These are phyloP conservation scores for Pyrgilauda ruficollis DNA, from an alignment of 2,113 vertebrate genomes.

Conservation along the genomic window DNA sequence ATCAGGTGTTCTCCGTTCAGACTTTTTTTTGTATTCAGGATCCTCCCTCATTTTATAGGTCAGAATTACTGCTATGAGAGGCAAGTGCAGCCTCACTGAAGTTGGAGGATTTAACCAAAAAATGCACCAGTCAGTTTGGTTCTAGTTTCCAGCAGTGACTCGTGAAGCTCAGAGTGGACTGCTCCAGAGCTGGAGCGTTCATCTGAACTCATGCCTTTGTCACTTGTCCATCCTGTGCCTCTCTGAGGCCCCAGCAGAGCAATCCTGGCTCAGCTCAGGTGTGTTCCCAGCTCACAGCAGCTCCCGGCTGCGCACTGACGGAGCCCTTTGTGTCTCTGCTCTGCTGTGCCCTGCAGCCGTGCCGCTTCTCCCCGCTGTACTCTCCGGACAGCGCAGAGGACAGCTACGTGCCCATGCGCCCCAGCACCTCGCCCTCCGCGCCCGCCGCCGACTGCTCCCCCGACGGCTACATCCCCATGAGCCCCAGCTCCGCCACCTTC, in stretches of 20 bases:
- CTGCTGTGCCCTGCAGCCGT: conserved; percentile 56
- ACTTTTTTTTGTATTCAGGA: background rate
- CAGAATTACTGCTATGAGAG: background rate
- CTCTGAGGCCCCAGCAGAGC: background rate
- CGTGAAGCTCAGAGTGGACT: background rate
- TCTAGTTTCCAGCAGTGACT: background rate
- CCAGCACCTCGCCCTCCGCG: conserved; percentile 68
- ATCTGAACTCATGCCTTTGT: rapidly evolving
- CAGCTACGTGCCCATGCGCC: conserved; percentile 88
- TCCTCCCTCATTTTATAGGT: background rate
- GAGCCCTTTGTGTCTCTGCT: background rate
- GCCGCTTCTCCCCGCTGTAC: conserved; percentile 66
- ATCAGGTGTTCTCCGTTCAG: background rate
- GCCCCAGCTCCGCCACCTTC: conserved; percentile 69
- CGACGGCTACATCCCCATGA: conserved; percentile 95
- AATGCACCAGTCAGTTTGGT: background rate
- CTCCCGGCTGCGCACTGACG: background rate
- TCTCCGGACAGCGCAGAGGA: conserved; percentile 73
- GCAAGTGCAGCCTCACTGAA: background rate
- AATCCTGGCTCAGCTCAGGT: background rate
- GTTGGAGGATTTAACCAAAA: background rate
- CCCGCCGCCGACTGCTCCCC: conserved; percentile 51
- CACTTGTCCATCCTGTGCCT: rapidly evolving
- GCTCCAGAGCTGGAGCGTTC: background rate
- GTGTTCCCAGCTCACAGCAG: background rate